Conservation (phyloP, 2,113 vertebrate genomes). For the Dipodomys merriami region DNA sequence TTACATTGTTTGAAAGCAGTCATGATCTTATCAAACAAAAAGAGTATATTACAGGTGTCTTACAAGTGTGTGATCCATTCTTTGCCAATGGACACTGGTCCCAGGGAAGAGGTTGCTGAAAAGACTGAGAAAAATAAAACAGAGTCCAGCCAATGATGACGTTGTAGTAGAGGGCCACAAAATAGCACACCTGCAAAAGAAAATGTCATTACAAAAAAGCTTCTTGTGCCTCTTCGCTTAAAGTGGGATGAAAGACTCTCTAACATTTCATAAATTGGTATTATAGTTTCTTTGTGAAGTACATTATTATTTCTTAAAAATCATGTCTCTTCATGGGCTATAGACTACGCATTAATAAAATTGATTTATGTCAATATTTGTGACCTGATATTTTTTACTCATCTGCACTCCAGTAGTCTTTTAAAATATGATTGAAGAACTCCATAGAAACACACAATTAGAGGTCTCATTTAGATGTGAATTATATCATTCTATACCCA, state of each 20-base stretch:
- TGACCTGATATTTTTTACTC: not conserved
- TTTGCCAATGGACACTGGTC: constrained; percentile 96
- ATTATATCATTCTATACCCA: not conserved
- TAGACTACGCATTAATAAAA: not conserved
- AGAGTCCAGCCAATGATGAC: constrained; percentile 99
- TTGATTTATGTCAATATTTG: not conserved
- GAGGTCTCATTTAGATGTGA: not conserved
- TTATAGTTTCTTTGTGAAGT: constrained; percentile 25
- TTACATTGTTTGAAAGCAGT: not conserved
- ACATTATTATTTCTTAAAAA: constrained; percentile 24
- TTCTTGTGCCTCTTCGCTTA: not conserved
- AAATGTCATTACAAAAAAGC: not conserved
- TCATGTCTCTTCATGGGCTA: not conserved
- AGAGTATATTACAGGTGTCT: constrained; percentile 70
- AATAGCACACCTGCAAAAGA: constrained; percentile 93
- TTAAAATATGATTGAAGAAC: not conserved
- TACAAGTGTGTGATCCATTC: constrained; percentile 93
- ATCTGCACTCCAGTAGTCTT: not conserved
- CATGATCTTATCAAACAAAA: not conserved
- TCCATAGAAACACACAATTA: not conserved
- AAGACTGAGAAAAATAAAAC: constrained; percentile 99
- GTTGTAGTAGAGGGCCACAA: constrained; percentile 98
- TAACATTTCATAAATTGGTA: not conserved
- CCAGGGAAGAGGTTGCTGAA: constrained; percentile 97
- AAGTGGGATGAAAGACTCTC: not conserved